Conservation (phyloP, 2,113 vertebrate species). For the Toxostoma redivivum region DNA sequence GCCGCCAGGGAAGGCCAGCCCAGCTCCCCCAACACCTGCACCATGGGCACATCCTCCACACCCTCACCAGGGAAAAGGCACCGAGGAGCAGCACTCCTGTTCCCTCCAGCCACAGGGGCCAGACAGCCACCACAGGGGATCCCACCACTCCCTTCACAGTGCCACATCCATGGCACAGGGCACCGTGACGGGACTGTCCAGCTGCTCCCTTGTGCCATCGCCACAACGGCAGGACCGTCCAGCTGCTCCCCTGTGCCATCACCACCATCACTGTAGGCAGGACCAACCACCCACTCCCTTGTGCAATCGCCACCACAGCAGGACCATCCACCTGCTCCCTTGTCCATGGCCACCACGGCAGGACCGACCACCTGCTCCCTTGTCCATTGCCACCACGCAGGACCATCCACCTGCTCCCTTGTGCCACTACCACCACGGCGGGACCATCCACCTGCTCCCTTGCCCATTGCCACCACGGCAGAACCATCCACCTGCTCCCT, state of each 20-base stretch:
- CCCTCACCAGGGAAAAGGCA: fast-evolving
- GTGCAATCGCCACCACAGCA: too few relatives aligned
- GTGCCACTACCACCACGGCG: background rate
- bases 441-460: background rate
- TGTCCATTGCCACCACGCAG: too few relatives aligned
- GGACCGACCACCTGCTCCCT: too few relatives aligned
- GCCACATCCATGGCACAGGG: background rate
- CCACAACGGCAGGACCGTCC: background rate
- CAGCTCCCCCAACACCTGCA: fast-evolving
- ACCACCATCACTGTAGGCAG: too few relatives aligned
- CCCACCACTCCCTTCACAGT: background rate
- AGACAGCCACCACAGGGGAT: background rate
- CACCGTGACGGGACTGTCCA: fast-evolving
- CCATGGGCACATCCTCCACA: fast-evolving
- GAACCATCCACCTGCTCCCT: too few relatives aligned
- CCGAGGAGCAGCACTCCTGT: fast-evolving
- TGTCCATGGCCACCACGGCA: too few relatives aligned
- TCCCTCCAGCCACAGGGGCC: background rate
- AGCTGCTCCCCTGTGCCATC: too few relatives aligned
- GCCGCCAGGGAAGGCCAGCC: background rate
- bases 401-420: background rate
- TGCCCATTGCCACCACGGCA: too few relatives aligned
- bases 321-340: too few relatives aligned
- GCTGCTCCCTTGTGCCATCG: background rate
- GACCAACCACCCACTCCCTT: too few relatives aligned